Base-by-base conservation (phyloP, 2,113 vertebrate species). In the rat (Rattus norvegicus) region DNA sequence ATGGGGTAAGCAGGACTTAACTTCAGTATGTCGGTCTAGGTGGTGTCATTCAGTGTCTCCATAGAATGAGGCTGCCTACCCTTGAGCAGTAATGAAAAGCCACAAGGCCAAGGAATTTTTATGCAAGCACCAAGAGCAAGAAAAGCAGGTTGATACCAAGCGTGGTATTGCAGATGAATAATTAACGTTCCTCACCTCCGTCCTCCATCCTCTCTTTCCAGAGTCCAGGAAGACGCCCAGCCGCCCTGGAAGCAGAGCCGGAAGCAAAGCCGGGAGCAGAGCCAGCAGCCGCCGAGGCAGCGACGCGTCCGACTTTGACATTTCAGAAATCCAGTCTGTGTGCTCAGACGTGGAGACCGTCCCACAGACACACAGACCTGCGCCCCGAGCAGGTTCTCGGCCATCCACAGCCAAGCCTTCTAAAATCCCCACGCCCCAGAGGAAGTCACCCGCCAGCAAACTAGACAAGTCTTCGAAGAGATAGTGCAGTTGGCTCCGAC, bases 281-380 rank as follows among this genome's bases (percentile, higher is more conserved):
- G 99, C 99, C 43, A 99, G 99, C 97, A 99, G 99, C 97, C 99
- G 99, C 84, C 98, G 99, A 75, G 99, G 99, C 93, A 99, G 99
- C 5, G 99, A 99, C 0, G 99, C 99, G 0, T 99, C 99, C 2
- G 99, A 99, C 98, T 99, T 99, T 95, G 99, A 99, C 98, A 99
- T 99, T 98, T 99, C 99, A 1, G 99, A 99, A 98, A 99, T 99
- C 98, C 99, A 99, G 98, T 99, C 99, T 0, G 99, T 99, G 65
- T 99, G 99, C 98, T 99, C 99, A 1, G 99, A 99, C 19, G 93
- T 98, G 97, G 99, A 99, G 98, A 99, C 98, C 17, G 99, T 98
- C n/a, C 99, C 99, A 30, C 99, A 99, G 49, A 96, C 99, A 1
- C 97, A 98, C 94, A 99, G 99, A 88, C 98, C 98, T 0, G 98